Percentiles rank a stretch among this genome's conserved stretches.
phyloP scores from a whole-genome alignment of 2,113 vertebrate genomes.

The Fulmarus glacialis region DNA sequence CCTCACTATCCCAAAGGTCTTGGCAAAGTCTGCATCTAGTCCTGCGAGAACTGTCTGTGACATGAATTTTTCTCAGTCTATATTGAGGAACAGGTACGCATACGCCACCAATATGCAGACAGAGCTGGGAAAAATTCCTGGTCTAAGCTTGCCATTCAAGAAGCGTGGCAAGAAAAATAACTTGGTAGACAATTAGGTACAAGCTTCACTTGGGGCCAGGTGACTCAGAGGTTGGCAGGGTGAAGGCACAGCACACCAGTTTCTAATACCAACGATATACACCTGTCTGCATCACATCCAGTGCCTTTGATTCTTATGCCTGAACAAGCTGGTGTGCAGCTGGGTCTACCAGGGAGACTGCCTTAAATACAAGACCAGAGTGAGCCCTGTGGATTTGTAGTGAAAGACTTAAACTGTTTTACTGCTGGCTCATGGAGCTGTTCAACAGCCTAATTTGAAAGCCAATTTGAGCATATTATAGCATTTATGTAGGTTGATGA shows the following conservation, averaged over 20 bases:
- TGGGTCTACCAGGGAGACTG: background rate
- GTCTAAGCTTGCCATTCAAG: background rate
- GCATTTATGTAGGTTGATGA: background rate
- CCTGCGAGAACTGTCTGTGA: background rate
- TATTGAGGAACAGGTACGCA: background rate
- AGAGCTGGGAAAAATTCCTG: background rate
- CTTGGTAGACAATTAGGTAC: background rate
- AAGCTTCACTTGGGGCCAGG: background rate
- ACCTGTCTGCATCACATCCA: background rate
- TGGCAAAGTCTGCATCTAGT: background rate
- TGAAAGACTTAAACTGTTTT: background rate
- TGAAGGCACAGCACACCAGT: background rate
- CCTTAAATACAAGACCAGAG: background rate
- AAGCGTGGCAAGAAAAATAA: background rate
- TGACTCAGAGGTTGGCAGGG: background rate
- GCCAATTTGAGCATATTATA: background rate
- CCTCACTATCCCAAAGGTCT: background rate
- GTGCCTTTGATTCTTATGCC: background rate
- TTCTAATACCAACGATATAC: background rate
- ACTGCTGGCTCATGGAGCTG: background rate
- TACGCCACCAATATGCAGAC: background rate
- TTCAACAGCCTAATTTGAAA: background rate
- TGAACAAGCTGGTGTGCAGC: background rate
- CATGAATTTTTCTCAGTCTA: background rate
- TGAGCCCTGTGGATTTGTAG: background rate